These are phyloP conservation scores for Erpetoichthys calabaricus DNA, from an alignment of 2,797 vertebrate species.

Conservation along the genomic window DNA sequence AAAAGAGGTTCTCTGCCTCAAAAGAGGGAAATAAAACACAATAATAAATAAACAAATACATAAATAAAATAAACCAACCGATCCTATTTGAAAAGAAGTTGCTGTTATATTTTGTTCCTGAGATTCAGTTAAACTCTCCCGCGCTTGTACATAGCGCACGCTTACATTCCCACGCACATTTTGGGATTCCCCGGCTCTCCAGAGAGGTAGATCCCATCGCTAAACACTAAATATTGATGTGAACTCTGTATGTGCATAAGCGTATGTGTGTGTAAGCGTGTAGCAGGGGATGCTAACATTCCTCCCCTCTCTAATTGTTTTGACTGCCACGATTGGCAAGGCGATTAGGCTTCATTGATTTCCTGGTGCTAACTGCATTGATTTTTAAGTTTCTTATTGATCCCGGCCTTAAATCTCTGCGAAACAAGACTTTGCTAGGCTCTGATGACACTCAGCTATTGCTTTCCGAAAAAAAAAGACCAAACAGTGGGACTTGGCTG, in stretches of 20 bases:
- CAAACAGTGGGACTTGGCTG: too few species aligned
- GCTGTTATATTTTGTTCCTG: too few species aligned
- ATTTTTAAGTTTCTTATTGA: constrained; percentile 96
- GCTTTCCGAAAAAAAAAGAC: too few species aligned
- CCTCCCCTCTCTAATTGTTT: constrained; percentile 88
- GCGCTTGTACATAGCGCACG: too few species aligned
- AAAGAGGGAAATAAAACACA: too few species aligned
- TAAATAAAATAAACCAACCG: too few species aligned
- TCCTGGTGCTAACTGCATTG: constrained; percentile 86
- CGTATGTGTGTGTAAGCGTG: constrained; percentile 38
- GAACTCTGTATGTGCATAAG: constrained; percentile 21
- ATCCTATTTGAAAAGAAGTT: too few species aligned
- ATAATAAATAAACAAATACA: too few species aligned
- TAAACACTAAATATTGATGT: constrained; percentile 44
- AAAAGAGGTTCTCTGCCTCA: too few species aligned
- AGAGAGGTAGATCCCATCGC: constrained; percentile 42
- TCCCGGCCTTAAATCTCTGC: constrained; percentile 82
- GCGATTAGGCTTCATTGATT: constrained; percentile 94
- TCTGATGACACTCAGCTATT: constrained; percentile 51
- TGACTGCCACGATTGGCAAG: constrained; percentile 87
- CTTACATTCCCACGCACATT: too few species aligned
- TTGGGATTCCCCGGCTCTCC: constrained; percentile 22
- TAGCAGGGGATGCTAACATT: constrained; percentile 75
- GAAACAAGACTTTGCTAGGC: constrained; percentile 45
- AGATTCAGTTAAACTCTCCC: too few species aligned